Conservation (phyloP, 2,888 invertebrate species). For the Nowickia ferox region DNA sequence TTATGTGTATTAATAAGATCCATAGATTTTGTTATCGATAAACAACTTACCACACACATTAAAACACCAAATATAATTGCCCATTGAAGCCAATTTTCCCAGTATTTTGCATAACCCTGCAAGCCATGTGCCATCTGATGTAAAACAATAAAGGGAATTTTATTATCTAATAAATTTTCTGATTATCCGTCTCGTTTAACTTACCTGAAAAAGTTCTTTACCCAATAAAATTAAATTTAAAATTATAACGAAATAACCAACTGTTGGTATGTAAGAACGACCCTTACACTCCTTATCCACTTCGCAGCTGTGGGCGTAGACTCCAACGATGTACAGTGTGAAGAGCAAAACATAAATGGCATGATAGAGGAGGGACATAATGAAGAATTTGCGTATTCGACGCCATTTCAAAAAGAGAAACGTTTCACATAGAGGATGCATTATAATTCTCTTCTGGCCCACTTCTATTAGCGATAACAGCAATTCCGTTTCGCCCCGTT, state of each 20-base stretch:
- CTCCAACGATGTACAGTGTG: constrained; percentile 88
- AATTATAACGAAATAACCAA: constrained; percentile 86
- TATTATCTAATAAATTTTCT: neutral
- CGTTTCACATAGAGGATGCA: constrained; percentile 93
- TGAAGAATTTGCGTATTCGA: constrained; percentile 91
- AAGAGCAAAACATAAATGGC: constrained; percentile 89
- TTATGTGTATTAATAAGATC: too few relatives aligned
- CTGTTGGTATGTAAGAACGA: constrained; percentile 78
- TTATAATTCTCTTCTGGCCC: constrained; percentile 90
- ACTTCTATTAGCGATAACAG: constrained; percentile 90
- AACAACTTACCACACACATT: constrained; percentile 86
- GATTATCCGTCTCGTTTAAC: neutral
- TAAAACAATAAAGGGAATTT: neutral
- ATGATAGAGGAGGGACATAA: constrained; percentile 91
- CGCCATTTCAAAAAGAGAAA: constrained; percentile 93
- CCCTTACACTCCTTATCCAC: constrained; percentile 77
- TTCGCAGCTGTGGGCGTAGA: constrained; percentile 81
- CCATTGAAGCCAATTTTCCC: constrained; percentile 94
- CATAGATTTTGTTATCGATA: neutral
- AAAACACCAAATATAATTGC: constrained; percentile 89
- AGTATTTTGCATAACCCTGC: constrained; percentile 89
- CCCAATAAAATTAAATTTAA: constrained; percentile 86
- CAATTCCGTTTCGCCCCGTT: constrained; percentile 88
- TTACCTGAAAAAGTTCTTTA: constrained; percentile 87
- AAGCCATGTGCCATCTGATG: constrained; percentile 88